Base-by-base conservation (phyloP, 2,797 vertebrate genomes). In the Lepilemur ruficaudatus region DNA sequence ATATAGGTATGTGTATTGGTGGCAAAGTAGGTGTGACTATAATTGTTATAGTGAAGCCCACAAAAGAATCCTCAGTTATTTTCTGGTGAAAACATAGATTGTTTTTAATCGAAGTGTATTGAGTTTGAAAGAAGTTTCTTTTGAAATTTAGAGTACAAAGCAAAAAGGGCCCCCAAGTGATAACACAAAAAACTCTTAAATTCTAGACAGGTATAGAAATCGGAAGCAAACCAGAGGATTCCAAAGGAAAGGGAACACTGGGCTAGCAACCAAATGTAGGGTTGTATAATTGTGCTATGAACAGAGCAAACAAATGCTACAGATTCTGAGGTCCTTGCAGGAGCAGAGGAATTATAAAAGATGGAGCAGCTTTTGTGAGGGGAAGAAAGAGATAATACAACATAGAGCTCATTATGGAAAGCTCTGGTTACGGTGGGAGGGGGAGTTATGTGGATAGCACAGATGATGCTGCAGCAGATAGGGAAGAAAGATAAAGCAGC, bases 121-220 rank as follows among this genome's bases (percentile, higher is more conserved):
- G 1, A 85, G 4, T 0, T 28, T 76, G 30, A 93, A 75, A 11
- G 52, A 91, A 23, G 30, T 82, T 30, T 3, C 15, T 61, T 79
- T 81, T 41, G 4, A 94, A 89, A 18, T 57, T 32, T 46, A 59
- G 9, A 72, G 17, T 61, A 57, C 81, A 93, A 79, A 23, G 7
- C 2, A 50, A 88, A 79, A 79, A 28, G 3, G 1, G 0, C 5
- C 12, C 14, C 43, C 61, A 65, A 76, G 15, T 63, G 28, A 23
- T 84, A 80, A 46, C 2, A 61, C n/a, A 65, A 87, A 48, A 5
- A 22, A 85, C 89, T 84, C 55, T 85, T 76, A 70, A 48, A 38
- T 38, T 38, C 41, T 57, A 69, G 17, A 63, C 12, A 82, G 3
- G 17, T 32, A 48, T 0, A 38, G 5, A 11, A 73, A 70, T 80